phyloP scores from a whole-genome alignment of 2,888 invertebrate genomes.

The Drosophila pseudotakahashii region DNA sequence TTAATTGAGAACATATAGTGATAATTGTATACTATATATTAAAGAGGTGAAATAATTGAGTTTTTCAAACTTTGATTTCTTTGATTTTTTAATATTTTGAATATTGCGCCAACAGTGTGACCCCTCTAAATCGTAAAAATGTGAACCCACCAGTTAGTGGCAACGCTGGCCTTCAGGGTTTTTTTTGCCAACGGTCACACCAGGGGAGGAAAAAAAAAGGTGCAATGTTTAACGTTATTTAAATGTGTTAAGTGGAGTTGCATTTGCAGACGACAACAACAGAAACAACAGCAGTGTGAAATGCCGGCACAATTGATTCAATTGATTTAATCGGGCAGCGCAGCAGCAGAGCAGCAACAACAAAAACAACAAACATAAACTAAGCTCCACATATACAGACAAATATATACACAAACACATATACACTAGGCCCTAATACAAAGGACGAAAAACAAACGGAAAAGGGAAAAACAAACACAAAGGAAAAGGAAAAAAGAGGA shows the following conservation, averaged over 20 bases:
- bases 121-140: not conserved
- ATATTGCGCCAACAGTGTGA: not conserved
- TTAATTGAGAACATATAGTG: too few species aligned
- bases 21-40: too few species aligned
- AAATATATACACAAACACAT: constrained; percentile 40
- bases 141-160: not conserved
- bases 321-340: constrained; percentile 12
- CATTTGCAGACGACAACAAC: constrained; percentile 7
- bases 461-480: constrained; percentile 68
- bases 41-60: not conserved
- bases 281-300: not conserved
- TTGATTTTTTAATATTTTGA: not conserved
- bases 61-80: not conserved
- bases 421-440: constrained; percentile 8
- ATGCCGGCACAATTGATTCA: constrained; percentile 12
- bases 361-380: constrained; percentile 8
- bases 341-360: constrained; percentile 21
- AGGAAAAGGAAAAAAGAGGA: constrained; percentile 50
- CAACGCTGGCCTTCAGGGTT: not conserved
- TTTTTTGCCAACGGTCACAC: not conserved
- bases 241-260: constrained; percentile 11
- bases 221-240: constrained; percentile 12
- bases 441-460: constrained; percentile 16
- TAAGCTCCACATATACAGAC: constrained; percentile 12
- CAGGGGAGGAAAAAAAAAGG: constrained; percentile 1